These are phyloP conservation scores for Hippotragus niger DNA, from an alignment of 2,113 vertebrate species.

Conservation along the genomic window DNA sequence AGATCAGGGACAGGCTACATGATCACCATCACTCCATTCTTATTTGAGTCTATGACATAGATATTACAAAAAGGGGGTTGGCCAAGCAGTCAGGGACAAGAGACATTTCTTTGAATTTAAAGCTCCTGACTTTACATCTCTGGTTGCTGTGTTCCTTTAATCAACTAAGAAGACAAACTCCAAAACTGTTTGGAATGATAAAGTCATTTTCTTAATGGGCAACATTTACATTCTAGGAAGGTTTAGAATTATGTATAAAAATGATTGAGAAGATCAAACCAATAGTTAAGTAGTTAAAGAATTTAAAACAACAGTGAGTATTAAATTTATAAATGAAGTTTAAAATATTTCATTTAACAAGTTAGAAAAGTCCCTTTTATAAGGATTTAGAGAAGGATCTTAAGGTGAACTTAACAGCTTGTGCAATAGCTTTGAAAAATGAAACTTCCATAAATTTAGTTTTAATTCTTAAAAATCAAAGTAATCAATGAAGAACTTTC, in stretches of 20 bases:
- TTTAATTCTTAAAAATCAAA: slow-evolving; percentile 4
- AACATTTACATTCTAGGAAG: background rate
- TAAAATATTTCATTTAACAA: background rate
- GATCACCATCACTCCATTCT: background rate
- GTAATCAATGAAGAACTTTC: background rate
- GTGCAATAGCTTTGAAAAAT: background rate
- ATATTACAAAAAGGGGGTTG: background rate
- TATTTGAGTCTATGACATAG: background rate
- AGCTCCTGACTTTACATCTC: background rate
- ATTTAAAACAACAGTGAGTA: background rate
- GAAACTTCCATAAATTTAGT: background rate
- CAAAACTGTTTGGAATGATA: background rate
- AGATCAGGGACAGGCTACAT: background rate
- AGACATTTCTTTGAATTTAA: background rate
- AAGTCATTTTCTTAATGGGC: background rate
- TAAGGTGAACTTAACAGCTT: background rate
- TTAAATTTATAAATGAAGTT: background rate
- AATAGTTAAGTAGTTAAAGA: background rate
- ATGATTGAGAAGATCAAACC: background rate
- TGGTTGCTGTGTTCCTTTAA: background rate
- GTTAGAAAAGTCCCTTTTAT: background rate
- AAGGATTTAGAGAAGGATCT: background rate
- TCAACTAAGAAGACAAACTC: background rate
- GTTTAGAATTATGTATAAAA: background rate
- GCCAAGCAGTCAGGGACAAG: background rate